Base-by-base conservation (phyloP, 2,797 vertebrate genomes). In the Rhinichthys osculus region DNA sequence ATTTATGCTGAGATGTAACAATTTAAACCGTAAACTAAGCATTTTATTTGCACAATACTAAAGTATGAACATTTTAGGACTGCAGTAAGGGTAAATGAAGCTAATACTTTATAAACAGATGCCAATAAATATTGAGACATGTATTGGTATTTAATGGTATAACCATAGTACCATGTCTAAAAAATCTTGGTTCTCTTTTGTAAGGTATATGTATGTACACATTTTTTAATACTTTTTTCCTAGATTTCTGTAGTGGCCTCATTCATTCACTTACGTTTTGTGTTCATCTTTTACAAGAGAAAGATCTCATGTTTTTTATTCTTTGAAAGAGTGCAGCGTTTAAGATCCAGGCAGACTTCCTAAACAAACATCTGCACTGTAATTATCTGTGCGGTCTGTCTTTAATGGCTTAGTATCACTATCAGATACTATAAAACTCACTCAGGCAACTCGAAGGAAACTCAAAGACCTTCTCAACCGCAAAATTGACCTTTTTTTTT, bases 391-490 rank as follows among this genome's bases (percentile, higher is more conserved):
- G 33, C 7, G 30, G 72, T 76, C 5, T 54, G 52, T 54, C 27
- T 78, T 40, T 78, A 40, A 69, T 84, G 27, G 4, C 38, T 7
- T 4, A 33, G 33, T 74, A 17, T 83, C 57, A 62, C 54, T 82
- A 71, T 64, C 38, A 44, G 10, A 52, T 8, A 77, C 44, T 35
- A 40, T 54, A 84, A 84, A 77, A 77, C 47, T 40, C 57, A 27
- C 30, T 76, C 62, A 19, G 11, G 27, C 59, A 27, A 52, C 35
- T 42, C 35, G 0, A 54, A 30, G 64, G 83, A 59, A 84, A 78
- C 74, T 84, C 72, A 52, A 72, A 59, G 72, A 54, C 64, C 81
- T 27, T 62, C 23, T 73, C 66, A 70, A 13, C 79, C 47, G 1
- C 47, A 54, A 54, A 38, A 47, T 50, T 69, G 16, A 40, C 9